These are phyloP conservation scores for Agrotis segetum DNA, from an alignment of 2,888 invertebrate species.

Conservation along the genomic window DNA sequence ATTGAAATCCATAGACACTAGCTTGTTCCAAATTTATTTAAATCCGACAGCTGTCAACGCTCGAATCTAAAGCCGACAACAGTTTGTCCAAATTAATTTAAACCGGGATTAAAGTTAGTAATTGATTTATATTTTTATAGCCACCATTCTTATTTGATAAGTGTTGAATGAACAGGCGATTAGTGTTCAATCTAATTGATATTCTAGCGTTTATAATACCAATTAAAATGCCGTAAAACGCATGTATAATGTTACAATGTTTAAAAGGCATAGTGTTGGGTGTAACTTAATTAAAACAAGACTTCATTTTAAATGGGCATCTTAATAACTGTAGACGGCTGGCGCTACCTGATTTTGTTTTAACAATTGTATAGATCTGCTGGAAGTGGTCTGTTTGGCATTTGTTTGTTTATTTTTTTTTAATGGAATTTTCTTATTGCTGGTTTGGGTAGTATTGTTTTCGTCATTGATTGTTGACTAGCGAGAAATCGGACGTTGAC, in stretches of 20 bases:
- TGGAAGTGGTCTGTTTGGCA: conserved; percentile 67
- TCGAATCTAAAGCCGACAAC: conserved; percentile 7
- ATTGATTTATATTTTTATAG: conserved; percentile 53
- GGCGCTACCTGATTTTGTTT: conserved; percentile 80
- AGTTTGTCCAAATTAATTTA: conserved; percentile 35
- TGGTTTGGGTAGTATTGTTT: conserved; percentile 7
- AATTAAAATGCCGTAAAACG: conserved; percentile 60
- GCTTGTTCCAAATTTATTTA: conserved; percentile 24
- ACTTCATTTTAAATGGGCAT: conserved; percentile 82
- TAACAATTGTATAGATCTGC: conserved; percentile 59
- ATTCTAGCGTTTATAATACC: conserved; percentile 54
- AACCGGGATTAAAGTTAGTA: conserved; percentile 34
- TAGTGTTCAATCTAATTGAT: conserved; percentile 51
- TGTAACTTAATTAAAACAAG: conserved; percentile 89
- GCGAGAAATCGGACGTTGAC: neutral
- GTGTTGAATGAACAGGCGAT: conserved; percentile 45
- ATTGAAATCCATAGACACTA: neutral
- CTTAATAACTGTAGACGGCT: conserved; percentile 80
- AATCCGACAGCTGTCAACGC: conserved; percentile 29
- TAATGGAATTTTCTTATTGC: conserved; percentile 27
- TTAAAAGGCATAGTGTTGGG: conserved; percentile 80
- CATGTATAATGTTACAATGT: conserved; percentile 66
- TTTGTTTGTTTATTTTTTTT: conserved; percentile 46
- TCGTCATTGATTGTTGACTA: neutral
- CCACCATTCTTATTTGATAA: conserved; percentile 37